These are phyloP conservation scores for Lophotriccus pileatus DNA, from an alignment of 2,797 vertebrate genomes.

Conservation along the genomic window DNA sequence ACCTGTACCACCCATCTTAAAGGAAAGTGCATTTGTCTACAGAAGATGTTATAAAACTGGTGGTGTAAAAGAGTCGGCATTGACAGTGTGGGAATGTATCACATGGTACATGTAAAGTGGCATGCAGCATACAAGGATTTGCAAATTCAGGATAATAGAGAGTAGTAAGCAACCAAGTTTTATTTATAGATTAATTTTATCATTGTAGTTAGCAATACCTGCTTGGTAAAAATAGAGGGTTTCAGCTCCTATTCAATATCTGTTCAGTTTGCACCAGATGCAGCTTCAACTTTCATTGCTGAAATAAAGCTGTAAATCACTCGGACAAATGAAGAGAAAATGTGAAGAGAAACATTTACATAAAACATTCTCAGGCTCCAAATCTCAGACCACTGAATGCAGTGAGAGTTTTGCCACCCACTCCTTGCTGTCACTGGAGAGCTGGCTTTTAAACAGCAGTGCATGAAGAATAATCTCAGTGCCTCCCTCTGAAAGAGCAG, in stretches of 20 bases:
- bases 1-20: background rate
- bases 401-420: constrained; percentile 39
- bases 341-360: constrained; percentile 55
- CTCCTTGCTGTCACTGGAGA: background rate
- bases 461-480: constrained; percentile 29
- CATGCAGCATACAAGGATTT: background rate
- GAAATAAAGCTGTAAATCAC: constrained; percentile 49
- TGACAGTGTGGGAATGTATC: background rate
- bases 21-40: background rate
- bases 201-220: background rate
- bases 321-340: constrained; percentile 46
- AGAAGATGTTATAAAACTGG: constrained; percentile 27
- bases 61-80: background rate
- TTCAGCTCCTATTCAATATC: constrained; percentile 1
- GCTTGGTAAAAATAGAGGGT: background rate
- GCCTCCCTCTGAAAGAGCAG: constrained; percentile 45
- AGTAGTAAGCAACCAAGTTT: background rate
- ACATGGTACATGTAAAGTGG: background rate
- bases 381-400: constrained; percentile 47
- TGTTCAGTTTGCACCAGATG: constrained; percentile 23
- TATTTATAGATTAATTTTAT: background rate
- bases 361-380: constrained; percentile 26
- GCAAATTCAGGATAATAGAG: background rate
- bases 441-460: constrained; percentile 2
- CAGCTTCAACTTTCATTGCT: constrained; percentile 24